Evolutionary conservation across 2,797 vertebrate genomes (phyloP).

Genomic region (Lacerta agilis): DNA sequence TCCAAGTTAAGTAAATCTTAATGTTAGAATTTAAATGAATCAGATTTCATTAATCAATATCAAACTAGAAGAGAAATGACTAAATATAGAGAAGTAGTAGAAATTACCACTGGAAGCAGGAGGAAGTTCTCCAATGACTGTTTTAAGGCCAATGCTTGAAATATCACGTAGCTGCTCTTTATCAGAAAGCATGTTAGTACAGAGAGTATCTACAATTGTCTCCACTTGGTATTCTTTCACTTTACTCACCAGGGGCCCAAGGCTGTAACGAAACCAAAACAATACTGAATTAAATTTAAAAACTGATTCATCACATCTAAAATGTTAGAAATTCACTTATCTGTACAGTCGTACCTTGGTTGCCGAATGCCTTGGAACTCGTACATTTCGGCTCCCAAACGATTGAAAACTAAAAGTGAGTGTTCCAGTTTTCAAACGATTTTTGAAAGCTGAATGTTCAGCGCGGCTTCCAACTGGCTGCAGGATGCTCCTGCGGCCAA

Average conservation of each 20-base stretch:
- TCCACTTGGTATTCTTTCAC: slow-evolving; percentile 99
- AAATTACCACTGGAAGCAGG: slow-evolving; percentile 95
- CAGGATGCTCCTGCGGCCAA: too few relatives aligned
- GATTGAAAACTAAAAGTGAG: too few relatives aligned
- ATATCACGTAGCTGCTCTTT: slow-evolving; percentile 98
- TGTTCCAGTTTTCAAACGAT: too few relatives aligned
- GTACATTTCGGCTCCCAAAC: too few relatives aligned
- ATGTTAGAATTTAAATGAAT: not conserved
- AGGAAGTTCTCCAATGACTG: slow-evolving; percentile 97
- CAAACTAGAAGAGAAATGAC: not conserved
- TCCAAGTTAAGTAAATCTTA: not conserved
- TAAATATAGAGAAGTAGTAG: slow-evolving; percentile 2
- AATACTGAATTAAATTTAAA: slow-evolving; percentile 27
- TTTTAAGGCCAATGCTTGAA: slow-evolving; percentile 98
- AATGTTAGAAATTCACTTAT: slow-evolving; percentile 25
- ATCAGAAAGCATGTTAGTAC: slow-evolving; percentile 99
- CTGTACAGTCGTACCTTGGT: not conserved
- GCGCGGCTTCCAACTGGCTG: too few relatives aligned
- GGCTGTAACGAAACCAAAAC: slow-evolving; percentile 78
- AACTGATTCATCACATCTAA: slow-evolving; percentile 42
- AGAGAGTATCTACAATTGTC: slow-evolving; percentile 98
- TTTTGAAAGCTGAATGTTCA: too few relatives aligned
- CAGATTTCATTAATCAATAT: not conserved
- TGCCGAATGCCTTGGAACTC: not conserved
- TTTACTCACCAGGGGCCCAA: slow-evolving; percentile 98